phyloP scores from a whole-genome alignment of 1,140 invertebrate species.

The Metopolophium dirhodum region DNA sequence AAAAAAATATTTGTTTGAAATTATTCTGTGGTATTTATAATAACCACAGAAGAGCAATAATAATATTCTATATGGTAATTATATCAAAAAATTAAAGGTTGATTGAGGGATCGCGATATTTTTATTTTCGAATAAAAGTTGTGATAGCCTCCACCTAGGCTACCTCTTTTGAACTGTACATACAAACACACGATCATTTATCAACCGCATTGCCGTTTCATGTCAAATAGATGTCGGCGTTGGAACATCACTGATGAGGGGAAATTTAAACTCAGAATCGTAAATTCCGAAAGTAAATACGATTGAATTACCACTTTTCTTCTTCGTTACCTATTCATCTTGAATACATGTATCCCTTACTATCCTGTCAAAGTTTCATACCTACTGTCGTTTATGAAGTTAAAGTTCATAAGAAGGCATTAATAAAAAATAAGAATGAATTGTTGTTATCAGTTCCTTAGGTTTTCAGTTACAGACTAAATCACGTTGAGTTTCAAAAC shows the following conservation, averaged over 20 bases:
- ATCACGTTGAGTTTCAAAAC: not conserved
- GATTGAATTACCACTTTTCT: constrained; percentile 39
- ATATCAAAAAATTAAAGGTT: constrained; percentile 1
- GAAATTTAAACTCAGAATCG: constrained; percentile 15
- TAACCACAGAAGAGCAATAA: not conserved
- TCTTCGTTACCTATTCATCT: not conserved
- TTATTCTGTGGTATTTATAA: not conserved
- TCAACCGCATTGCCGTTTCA: constrained; percentile 31
- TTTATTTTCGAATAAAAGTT: not conserved
- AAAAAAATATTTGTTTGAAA: not conserved
- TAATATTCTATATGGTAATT: not conserved
- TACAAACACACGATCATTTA: constrained; percentile 15
- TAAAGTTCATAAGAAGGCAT: not conserved
- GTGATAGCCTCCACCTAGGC: not conserved
- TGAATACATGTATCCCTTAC: not conserved
- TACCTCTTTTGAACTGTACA: not conserved
- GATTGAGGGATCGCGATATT: constrained; percentile 6
- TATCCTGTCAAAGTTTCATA: not conserved
- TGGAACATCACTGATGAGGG: constrained; percentile 30
- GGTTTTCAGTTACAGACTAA: not conserved
- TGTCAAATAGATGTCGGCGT: constrained; percentile 31
- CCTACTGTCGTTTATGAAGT: not conserved
- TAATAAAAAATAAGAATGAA: not conserved
- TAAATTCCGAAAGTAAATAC: constrained; percentile 1
- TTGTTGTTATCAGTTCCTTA: not conserved